These are phyloP conservation scores for Stichodactyla helianthus DNA, from an alignment of 64 coral and sea anemone genomes.

Conservation along the genomic window DNA sequence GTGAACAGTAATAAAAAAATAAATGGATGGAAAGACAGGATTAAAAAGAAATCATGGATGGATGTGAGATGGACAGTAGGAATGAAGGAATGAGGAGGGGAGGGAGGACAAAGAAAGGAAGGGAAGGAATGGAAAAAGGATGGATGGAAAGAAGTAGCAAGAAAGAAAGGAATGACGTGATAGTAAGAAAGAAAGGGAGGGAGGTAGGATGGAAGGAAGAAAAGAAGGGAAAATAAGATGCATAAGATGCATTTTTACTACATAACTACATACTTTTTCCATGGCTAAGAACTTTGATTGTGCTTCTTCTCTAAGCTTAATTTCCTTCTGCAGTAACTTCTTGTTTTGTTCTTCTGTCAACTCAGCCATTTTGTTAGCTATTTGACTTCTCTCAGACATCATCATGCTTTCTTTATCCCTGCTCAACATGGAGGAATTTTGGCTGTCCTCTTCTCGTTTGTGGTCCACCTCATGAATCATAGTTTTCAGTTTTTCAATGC, in stretches of 20 bases:
- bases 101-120: neutral
- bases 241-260: neutral
- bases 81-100: neutral
- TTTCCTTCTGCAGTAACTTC: constrained; percentile 89
- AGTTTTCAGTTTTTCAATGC: constrained; percentile 69
- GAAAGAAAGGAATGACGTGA: too few species aligned
- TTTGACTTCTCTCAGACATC: constrained; percentile 66
- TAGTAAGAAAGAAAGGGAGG: too few species aligned
- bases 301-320: constrained; percentile 85
- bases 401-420: constrained; percentile 77
- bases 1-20: neutral
- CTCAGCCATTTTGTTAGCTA: constrained; percentile 87
- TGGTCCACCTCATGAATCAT: constrained; percentile 63
- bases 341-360: constrained; percentile 92
- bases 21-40: neutral
- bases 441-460: constrained; percentile 69
- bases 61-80: neutral
- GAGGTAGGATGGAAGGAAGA: neutral
- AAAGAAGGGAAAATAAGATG: neutral
- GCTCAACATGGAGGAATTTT: constrained; percentile 57
- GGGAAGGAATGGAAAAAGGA: neutral
- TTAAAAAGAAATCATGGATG: neutral
- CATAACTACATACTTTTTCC: constrained; percentile 59
- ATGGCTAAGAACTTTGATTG: constrained; percentile 82
- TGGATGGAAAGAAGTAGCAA: too few species aligned